These are phyloP conservation scores for Tychaedon coryphoeus DNA, from an alignment of 2,113 vertebrate genomes.

Conservation along the genomic window DNA sequence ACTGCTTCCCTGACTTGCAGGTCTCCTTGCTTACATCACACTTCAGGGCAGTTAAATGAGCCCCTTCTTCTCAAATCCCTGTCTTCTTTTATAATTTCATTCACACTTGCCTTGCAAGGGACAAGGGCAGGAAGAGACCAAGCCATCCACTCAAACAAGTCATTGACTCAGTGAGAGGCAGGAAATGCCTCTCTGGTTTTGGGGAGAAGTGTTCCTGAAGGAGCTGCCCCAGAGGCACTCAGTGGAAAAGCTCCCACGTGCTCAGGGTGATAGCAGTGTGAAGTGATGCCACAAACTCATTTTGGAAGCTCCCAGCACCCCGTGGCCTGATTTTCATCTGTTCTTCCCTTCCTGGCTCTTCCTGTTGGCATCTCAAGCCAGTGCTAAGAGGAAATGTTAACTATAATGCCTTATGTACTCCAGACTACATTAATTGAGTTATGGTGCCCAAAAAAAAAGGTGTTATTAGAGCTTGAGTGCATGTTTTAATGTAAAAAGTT, in stretches of 20 bases:
- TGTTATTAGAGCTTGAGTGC: neutral
- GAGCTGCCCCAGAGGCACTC: neutral
- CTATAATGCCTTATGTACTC: neutral
- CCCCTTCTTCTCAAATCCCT: constrained; percentile 20
- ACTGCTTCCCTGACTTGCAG: neutral
- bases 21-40: constrained; percentile 1
- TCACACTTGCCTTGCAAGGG: constrained; percentile 9
- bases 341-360: neutral
- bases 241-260: neutral
- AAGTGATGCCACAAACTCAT: neutral
- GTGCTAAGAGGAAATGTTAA: neutral
- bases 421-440: neutral
- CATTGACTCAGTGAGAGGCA: neutral
- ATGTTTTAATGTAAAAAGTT: neutral
- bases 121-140: constrained; percentile 6
- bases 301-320: neutral
- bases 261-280: neutral
- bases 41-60: neutral
- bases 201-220: neutral
- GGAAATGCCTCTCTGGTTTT: constrained; percentile 30
- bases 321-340: neutral
- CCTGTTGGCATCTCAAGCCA: neutral
- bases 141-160: neutral
- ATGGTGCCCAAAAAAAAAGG: neutral
- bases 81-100: neutral